phyloP scores from a whole-genome alignment of 2,113 vertebrate genomes.

The Seriola aureovittata region DNA sequence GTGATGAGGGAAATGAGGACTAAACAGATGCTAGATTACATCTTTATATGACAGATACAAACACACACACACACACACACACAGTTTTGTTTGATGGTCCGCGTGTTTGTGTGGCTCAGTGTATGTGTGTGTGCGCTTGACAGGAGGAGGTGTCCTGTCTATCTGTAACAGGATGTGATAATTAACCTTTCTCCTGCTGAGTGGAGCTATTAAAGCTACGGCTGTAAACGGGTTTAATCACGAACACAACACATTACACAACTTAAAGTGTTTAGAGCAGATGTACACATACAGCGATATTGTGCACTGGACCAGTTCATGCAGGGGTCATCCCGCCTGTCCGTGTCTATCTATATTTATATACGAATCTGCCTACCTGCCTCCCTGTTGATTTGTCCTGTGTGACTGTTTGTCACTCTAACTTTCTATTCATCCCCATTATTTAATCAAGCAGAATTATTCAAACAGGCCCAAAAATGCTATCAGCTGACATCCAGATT shows the following conservation, averaged over 20 bases:
- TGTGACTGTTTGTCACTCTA: not conserved
- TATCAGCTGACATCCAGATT: conserved; percentile 16
- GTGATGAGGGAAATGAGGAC: conserved; percentile 63
- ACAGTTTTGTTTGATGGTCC: conserved; percentile 56
- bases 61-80: conserved; percentile 11
- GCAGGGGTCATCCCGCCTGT: not conserved
- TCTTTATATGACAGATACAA: conserved; percentile 50
- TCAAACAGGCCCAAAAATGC: conserved; percentile 16
- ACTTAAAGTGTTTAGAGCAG: conserved; percentile 40
- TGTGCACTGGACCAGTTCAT: not conserved
- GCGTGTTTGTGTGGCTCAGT: conserved; percentile 56
- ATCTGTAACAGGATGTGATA: conserved; percentile 78
- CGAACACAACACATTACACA: conserved; percentile 67
- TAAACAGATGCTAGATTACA: conserved; percentile 67
- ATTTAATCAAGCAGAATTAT: conserved; percentile 41
- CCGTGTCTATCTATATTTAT: conserved; percentile 1
- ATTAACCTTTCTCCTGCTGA: conserved; percentile 84
- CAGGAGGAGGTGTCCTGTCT: conserved; percentile 71
- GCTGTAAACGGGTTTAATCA: conserved; percentile 58
- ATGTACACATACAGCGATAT: conserved; percentile 34
- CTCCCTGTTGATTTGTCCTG: not conserved
- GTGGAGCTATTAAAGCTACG: conserved; percentile 70
- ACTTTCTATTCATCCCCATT: conserved; percentile 5
- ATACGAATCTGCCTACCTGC: not conserved
- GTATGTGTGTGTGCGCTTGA: conserved; percentile 50